Evolutionary conservation across 2,888 invertebrate genomes (phyloP).

Genomic region (Drosophila fungiperda): DNA sequence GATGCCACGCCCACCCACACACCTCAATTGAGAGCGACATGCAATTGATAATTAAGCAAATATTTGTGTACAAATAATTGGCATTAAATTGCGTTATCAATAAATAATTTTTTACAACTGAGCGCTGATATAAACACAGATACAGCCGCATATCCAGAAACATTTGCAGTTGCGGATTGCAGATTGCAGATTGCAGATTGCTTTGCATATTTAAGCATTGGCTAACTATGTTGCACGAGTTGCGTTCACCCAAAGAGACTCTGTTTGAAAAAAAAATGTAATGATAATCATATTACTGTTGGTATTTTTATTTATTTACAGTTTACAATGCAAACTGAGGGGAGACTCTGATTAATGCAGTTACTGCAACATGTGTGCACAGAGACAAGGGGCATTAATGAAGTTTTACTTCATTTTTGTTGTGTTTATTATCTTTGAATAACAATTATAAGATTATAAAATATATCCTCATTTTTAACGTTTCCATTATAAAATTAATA

Average conservation of each 20-base stretch:
- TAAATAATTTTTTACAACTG: slow-evolving; percentile 82
- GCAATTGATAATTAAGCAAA: slow-evolving; percentile 77
- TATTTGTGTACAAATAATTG: slow-evolving; percentile 82
- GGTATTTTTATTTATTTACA: slow-evolving; percentile 32
- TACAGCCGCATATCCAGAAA: slow-evolving; percentile 2
- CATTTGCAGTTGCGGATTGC: slow-evolving; percentile 12
- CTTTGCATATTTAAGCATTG: slow-evolving; percentile 57
- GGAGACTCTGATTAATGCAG: slow-evolving; percentile 25
- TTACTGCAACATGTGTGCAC: slow-evolving; percentile 8
- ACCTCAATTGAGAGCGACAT: slow-evolving; percentile 51
- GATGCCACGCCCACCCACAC: slow-evolving; percentile 42
- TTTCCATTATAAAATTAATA: background rate
- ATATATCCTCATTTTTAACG: background rate
- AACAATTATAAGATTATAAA: background rate
- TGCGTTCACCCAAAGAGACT: slow-evolving; percentile 43
- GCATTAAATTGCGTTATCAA: slow-evolving; percentile 83
- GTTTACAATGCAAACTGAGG: slow-evolving; percentile 38
- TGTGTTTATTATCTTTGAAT: background rate
- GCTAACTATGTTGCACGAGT: slow-evolving; percentile 70
- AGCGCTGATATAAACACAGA: slow-evolving; percentile 54
- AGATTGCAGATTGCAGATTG: slow-evolving; percentile 24
- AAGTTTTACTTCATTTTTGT: background rate
- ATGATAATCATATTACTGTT: slow-evolving; percentile 35
- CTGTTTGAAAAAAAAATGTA: slow-evolving; percentile 12
- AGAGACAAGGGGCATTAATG: background rate